Conservation (phyloP, 2,888 invertebrate species). For the Alsophila aescularia region DNA sequence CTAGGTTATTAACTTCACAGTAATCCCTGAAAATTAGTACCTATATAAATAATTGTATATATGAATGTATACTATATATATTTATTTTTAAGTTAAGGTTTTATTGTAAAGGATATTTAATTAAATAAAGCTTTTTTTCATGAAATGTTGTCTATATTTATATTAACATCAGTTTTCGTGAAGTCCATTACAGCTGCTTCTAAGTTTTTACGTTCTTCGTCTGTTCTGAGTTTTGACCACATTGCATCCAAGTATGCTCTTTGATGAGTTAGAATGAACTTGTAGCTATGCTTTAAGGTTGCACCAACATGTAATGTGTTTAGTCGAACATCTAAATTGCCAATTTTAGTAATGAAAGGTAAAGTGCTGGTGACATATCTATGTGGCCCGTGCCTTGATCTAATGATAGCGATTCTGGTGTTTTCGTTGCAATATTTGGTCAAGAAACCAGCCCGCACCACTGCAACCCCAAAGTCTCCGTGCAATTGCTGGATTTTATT, state of each 20-base stretch:
- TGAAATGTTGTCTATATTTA: conserved; percentile 72
- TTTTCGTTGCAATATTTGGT: conserved; percentile 92
- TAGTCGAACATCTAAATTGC: conserved; percentile 84
- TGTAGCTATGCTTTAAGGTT: conserved; percentile 91
- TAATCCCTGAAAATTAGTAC: too few species aligned
- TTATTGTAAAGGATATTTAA: background rate
- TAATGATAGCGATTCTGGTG: conserved; percentile 89
- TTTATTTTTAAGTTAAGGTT: background rate
- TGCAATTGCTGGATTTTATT: conserved; percentile 87
- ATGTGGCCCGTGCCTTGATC: conserved; percentile 90
- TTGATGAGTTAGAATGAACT: conserved; percentile 88
- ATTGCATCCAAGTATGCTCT: conserved; percentile 86
- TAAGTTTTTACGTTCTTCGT: conserved; percentile 85
- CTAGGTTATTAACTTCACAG: too few species aligned
- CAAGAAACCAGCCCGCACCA: conserved; percentile 88
- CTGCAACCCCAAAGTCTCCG: conserved; percentile 90
- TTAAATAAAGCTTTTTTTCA: conserved; percentile 38
- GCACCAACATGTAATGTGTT: conserved; percentile 90
- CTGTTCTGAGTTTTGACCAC: conserved; percentile 85
- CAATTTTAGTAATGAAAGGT: conserved; percentile 88
- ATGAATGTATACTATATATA: too few species aligned
- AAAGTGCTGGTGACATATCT: conserved; percentile 87
- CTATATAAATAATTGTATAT: conserved; percentile 5
- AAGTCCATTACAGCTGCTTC: conserved; percentile 78
- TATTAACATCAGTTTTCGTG: conserved; percentile 73